Evolutionary conservation across 2,888 invertebrate genomes (phyloP).

Genomic region (Bellardia pandia): DNA sequence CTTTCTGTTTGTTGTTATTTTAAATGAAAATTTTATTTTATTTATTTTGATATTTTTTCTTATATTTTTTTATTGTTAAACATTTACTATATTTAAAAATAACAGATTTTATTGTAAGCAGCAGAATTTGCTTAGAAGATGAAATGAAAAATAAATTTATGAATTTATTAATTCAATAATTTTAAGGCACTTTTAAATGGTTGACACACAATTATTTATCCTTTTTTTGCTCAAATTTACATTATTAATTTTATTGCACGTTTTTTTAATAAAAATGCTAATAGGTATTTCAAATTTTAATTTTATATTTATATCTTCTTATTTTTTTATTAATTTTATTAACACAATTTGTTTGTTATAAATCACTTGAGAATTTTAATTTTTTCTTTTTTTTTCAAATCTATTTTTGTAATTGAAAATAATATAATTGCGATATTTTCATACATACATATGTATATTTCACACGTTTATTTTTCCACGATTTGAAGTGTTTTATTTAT

Average conservation of each 20-base stretch:
- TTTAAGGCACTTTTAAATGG: constrained; percentile 54
- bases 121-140: constrained; percentile 37
- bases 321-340: constrained; percentile 17
- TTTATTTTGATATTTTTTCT: constrained; percentile 29
- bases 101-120: constrained; percentile 54
- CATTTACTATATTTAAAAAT: constrained; percentile 12
- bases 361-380: constrained; percentile 34
- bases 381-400: not conserved
- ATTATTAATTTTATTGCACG: constrained; percentile 61
- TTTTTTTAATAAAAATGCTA: constrained; percentile 4
- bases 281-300: not conserved
- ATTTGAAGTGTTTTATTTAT: constrained; percentile 42
- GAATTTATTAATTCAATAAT: constrained; percentile 52
- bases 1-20: constrained; percentile 41
- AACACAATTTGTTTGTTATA: constrained; percentile 47
- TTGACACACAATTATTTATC: not conserved
- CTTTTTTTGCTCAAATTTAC: constrained; percentile 29
- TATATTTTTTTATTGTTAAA: constrained; percentile 1
- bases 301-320: constrained; percentile 14
- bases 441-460: not conserved
- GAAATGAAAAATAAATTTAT: constrained; percentile 25
- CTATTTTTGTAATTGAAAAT: constrained; percentile 42
- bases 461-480: constrained; percentile 24
- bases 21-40: constrained; percentile 31
- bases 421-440: constrained; percentile 10